Base-by-base conservation (phyloP, 2,888 invertebrate genomes). In the Pogonocherus hispidulus region DNA sequence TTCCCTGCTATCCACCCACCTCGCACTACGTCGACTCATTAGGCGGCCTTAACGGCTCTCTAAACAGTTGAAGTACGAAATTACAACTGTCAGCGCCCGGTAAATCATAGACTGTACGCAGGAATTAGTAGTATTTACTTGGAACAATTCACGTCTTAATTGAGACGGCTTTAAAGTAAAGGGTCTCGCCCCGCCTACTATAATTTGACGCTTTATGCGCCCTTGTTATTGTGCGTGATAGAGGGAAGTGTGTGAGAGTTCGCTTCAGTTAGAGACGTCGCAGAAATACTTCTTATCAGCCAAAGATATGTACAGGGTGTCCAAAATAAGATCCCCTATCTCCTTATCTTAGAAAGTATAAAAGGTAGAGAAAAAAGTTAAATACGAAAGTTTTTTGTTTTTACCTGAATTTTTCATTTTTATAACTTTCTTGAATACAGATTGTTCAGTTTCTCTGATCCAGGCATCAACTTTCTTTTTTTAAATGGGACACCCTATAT, bases 61-160 rank as follows among this genome's bases (percentile, higher is more conserved):
- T 32, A 47, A 49, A 49, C 52, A 66, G 22, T 22, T 59, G 20
- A 59, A 22, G 56, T 51, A 20, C 44, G 23, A 66, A 66, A 66
- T 66, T 60, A 60, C 44, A 60, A 54, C 60, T 52, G 66, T 59
- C 66, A 60, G 60, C 46, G 22, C 41, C 27, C 16, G 22, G 35
- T 60, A 54, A 66, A 60, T 60, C 66, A 60, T 60, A 64, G 64
- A 64, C 55, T 68, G 63, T 67, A 55, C 41, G 18, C 14, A 23
- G 41, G 32, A 68, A 68, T 68, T 68, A 68, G 68, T 32, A 57
- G 57, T 68, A 68, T 63, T 68, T 68, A 59, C 68, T n/a, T 16
- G 16, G 67, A 37, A 67, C 67, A 67, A 67, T 67, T 46, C 37
- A 46, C 19, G 55, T 32, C 55, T 62, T 60, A 67, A 67, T 67